These are phyloP conservation scores for Bombus vancouverensis DNA, from an alignment of 1,140 invertebrate species.

Conservation along the genomic window DNA sequence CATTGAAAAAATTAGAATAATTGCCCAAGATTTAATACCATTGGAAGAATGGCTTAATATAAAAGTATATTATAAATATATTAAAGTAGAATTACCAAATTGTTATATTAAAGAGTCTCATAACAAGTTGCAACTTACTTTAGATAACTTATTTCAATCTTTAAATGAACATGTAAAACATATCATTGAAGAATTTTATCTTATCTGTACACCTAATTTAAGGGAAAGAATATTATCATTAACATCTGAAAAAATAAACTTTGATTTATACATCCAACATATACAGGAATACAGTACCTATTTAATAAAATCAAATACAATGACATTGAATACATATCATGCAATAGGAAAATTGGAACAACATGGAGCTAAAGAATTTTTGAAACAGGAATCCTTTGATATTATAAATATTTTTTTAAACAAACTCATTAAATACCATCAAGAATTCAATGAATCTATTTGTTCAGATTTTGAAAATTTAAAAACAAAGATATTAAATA, in stretches of 20 bases:
- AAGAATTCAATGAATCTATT: conserved; percentile 72
- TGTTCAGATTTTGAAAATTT: conserved; percentile 74
- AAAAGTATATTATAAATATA: conserved; percentile 61
- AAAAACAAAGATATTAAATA: conserved; percentile 71
- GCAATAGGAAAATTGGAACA: conserved; percentile 73
- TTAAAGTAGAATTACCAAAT: conserved; percentile 73
- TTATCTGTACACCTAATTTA: conserved; percentile 45
- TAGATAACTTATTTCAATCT: conserved; percentile 71
- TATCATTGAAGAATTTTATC: conserved; percentile 55
- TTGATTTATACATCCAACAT: conserved; percentile 66
- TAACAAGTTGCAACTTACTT: conserved; percentile 63
- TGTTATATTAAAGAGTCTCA: conserved; percentile 77
- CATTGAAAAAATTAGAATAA: conserved; percentile 68
- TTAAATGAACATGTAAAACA: conserved; percentile 67
- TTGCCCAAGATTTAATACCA: conserved; percentile 77
- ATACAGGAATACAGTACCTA: conserved; percentile 73
- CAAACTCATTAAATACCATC: conserved; percentile 70
- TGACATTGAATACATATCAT: conserved; percentile 72
- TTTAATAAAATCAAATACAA: conserved; percentile 65
- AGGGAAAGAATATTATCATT: conserved; percentile 55
- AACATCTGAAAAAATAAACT: conserved; percentile 53
- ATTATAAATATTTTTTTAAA: conserved; percentile 68
- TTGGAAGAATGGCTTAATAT: conserved; percentile 74
- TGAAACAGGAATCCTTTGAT: conserved; percentile 67
- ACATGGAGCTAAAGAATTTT: conserved; percentile 63